These are phyloP conservation scores for Trileptium ribeirensis DNA, from an alignment of 2,888 invertebrate genomes.

Conservation along the genomic window DNA sequence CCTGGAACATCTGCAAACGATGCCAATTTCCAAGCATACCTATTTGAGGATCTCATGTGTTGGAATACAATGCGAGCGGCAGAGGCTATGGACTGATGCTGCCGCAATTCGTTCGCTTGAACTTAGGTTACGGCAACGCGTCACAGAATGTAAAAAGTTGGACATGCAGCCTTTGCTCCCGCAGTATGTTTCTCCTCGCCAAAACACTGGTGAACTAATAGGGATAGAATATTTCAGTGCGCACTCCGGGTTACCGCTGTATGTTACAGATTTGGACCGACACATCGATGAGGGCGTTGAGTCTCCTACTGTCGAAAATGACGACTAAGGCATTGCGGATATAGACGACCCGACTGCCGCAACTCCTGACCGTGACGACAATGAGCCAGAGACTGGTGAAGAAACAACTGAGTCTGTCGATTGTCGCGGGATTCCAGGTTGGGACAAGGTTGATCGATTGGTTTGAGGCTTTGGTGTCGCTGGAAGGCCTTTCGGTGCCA, in stretches of 20 bases:
- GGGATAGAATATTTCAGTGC: not conserved
- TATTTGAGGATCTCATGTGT: not conserved
- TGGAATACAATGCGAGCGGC: not conserved
- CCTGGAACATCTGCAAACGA: not conserved
- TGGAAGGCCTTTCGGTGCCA: not conserved
- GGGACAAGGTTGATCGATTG: too few relatives aligned
- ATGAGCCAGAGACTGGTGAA: not conserved
- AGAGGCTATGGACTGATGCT: too few relatives aligned
- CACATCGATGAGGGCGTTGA: too few relatives aligned
- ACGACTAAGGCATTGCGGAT: not conserved
- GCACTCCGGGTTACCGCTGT: too few relatives aligned
- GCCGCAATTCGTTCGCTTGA: too few relatives aligned
- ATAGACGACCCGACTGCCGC: too few relatives aligned
- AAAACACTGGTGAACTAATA: not conserved
- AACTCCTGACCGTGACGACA: too few relatives aligned
- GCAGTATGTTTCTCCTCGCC: not conserved
- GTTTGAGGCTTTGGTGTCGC: not conserved
- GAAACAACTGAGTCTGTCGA: too few relatives aligned
- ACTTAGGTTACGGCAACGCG: too few relatives aligned
- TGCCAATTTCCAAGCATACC: not conserved
- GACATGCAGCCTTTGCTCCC: not conserved
- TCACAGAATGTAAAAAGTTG: too few relatives aligned
- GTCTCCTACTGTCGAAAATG: not conserved
- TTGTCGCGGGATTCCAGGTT: too few relatives aligned
- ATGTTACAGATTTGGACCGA: too few relatives aligned